Conservation (phyloP, 2,888 invertebrate species). For the Blastobasis adustella region DNA sequence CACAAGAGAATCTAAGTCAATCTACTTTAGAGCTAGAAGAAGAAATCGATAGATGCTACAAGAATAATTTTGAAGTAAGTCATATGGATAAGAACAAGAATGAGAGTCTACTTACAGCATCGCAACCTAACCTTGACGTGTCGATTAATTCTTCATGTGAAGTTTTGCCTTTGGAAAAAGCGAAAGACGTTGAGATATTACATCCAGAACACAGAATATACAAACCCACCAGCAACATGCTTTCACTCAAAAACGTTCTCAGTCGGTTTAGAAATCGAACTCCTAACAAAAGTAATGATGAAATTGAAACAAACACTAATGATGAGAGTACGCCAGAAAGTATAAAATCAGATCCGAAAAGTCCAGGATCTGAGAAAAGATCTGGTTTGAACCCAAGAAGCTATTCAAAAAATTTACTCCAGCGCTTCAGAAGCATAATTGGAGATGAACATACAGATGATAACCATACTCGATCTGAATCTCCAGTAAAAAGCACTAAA, state of each 20-base stretch:
- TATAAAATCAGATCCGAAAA: constrained; percentile 49
- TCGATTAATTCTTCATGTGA: constrained; percentile 75
- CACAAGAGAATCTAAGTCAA: constrained; percentile 61
- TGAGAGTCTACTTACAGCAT: constrained; percentile 42
- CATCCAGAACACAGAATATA: constrained; percentile 90
- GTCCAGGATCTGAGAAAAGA: constrained; percentile 55
- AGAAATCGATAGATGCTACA: constrained; percentile 68
- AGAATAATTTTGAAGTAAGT: constrained; percentile 59
- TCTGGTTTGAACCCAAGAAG: constrained; percentile 60
- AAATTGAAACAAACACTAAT: constrained; percentile 54
- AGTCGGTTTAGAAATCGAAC: constrained; percentile 66
- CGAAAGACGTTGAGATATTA: constrained; percentile 63
- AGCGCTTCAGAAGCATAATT: constrained; percentile 67
- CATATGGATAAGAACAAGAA: constrained; percentile 53
- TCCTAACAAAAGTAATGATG: constrained; percentile 55
- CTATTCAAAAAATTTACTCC: constrained; percentile 63
- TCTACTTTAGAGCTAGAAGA: constrained; percentile 67
- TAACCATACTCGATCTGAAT: constrained; percentile 43
- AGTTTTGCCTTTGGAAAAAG: constrained; percentile 61
- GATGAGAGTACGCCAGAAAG: constrained; percentile 53
- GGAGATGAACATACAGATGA: constrained; percentile 63
- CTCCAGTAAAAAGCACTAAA: constrained; percentile 21
- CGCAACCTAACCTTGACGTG: constrained; percentile 62
- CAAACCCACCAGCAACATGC: constrained; percentile 74
- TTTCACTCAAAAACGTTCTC: constrained; percentile 73